Base-by-base conservation (phyloP, 2,797 vertebrate species). In the Vespertilio murinus region DNA sequence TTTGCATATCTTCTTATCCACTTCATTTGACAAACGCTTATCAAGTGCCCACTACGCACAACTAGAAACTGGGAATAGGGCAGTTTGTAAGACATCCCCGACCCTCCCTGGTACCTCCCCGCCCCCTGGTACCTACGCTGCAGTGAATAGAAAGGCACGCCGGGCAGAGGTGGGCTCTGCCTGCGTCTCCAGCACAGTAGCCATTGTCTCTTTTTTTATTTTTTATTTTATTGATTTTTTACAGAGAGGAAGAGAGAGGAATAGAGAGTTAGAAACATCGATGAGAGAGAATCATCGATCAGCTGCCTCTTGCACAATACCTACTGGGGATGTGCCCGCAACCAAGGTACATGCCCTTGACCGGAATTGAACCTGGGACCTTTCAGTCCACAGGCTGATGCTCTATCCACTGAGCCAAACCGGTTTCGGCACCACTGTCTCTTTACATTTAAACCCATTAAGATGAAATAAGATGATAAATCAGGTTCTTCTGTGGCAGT, bases 121-220 rank as follows among this genome's bases (percentile, higher is more conserved):
- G 12, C 16, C 3, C 17, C 38, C 18, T 28, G 33, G n/a, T 30
- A 0, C 30, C n/a, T n/a, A 8, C 2, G 2, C 40, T 23, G 13
- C 17, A 33, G 22, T 1, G 33, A 14, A 5, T 0, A 2, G 17
- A 6, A 47, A 70, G 40, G 45, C 1, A 0, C 12, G 3, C 16
- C 59, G 84, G 28, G 25, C 12, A 8, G 40, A 42, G 49, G 28
- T n/a, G 16, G 35, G 25, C 17, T 47, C 33, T n/a, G 0, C 28
- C 42, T 4, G 30, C 0, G 4, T 5, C 9, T 52, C 33, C 12
- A 23, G 3, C 25, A 2, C 1, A 7, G 45, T 54, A 14, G 35
- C 35, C 20, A 3, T 0, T 0, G 4, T 5, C 42, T 59, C 3
- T 89, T 94, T 49, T n/a, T n/a, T n/a, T n/a, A n/a, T n/a, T n/a